Conservation (phyloP, 2,113 vertebrate species). For the Nesogale talazaci region DNA sequence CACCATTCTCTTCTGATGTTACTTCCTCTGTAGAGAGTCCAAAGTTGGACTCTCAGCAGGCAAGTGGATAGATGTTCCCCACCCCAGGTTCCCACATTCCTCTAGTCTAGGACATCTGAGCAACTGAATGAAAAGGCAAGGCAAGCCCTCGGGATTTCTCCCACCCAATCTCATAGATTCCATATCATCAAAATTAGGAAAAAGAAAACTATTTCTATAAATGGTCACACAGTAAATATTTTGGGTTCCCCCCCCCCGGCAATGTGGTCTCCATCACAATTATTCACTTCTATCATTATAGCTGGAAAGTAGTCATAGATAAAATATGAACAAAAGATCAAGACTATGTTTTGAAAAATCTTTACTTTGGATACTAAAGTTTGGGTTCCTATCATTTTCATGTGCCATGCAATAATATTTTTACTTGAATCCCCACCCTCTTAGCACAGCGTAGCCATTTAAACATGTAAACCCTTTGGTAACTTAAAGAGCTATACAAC, state of each 20-base stretch:
- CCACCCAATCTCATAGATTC: constrained; percentile 51
- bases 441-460: constrained; percentile 2
- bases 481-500: neutral
- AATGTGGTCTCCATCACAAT: constrained; percentile 66
- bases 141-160: constrained; percentile 28
- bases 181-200: constrained; percentile 47
- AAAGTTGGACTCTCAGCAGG: constrained; percentile 36
- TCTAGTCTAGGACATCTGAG: constrained; percentile 58
- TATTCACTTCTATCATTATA: neutral
- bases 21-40: constrained; percentile 62
- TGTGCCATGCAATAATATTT: constrained; percentile 32
- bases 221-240: constrained; percentile 57
- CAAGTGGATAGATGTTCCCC: constrained; percentile 48
- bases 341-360: constrained; percentile 57
- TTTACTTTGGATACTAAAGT: constrained; percentile 68
- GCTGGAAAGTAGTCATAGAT: constrained; percentile 35
- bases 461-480: constrained; percentile 20
- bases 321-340: constrained; percentile 17
- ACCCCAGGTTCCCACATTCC: constrained; percentile 66
- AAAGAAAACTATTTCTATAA: constrained; percentile 58
- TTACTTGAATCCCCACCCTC: constrained; percentile 40
- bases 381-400: constrained; percentile 61
- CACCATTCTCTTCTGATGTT: constrained; percentile 73
- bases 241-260: constrained; percentile 52
- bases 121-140: constrained; percentile 17